Conservation (phyloP, 2,888 invertebrate genomes). For the Lasioglossum morio region DNA sequence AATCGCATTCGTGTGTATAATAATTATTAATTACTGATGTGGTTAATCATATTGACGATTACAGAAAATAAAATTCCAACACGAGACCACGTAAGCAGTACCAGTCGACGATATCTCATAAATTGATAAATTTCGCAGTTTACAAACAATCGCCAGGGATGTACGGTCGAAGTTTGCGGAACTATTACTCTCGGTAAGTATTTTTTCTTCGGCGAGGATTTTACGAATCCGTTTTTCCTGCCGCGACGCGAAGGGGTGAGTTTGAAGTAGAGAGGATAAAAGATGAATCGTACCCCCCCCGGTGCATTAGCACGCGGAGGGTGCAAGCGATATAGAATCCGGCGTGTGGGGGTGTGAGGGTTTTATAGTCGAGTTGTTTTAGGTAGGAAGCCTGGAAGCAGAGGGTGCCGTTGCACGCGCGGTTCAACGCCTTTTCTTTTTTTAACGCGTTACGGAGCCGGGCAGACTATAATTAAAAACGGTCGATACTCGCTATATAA, state of each 20-base stretch:
- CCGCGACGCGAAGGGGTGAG: not conserved
- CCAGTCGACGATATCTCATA: not conserved
- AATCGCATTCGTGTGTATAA: not conserved
- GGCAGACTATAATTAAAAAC: conserved; percentile 36
- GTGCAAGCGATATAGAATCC: conserved; percentile 21
- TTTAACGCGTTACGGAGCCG: conserved; percentile 15
- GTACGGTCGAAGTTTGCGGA: not conserved
- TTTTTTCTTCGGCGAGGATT: not conserved
- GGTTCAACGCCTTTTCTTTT: conserved; percentile 29
- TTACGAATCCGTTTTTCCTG: not conserved
- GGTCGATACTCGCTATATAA: conserved; percentile 25
- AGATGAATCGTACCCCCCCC: conserved; percentile 38
- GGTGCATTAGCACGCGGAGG: conserved; percentile 29
- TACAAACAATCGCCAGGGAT: not conserved
- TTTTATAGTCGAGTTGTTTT: conserved; percentile 25
- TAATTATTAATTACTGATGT: not conserved
- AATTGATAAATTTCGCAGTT: not conserved
- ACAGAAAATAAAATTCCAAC: not conserved
- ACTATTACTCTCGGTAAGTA: not conserved
- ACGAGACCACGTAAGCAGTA: not conserved
- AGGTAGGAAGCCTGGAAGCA: not conserved
- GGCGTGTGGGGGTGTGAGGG: not conserved
- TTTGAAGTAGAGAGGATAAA: not conserved
- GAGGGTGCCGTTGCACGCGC: not conserved
- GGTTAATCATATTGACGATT: not conserved